Evolutionary conservation across 2,888 invertebrate genomes (phyloP).

Genomic region (Corbicula japonica): DNA sequence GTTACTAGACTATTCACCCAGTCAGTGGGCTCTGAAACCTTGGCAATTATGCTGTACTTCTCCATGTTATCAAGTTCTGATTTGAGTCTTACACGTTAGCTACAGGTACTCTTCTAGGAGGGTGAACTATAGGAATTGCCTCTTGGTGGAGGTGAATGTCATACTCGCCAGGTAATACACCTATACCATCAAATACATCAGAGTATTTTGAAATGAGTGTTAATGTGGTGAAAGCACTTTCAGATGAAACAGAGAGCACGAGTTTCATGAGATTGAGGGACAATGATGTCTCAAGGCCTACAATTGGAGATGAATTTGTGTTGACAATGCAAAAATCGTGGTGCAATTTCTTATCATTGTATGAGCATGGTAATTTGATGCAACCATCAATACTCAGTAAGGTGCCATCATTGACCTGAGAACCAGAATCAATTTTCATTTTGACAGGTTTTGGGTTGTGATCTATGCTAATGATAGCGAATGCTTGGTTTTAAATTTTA

Average conservation of each 20-base stretch:
- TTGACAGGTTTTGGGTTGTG: too few relatives aligned
- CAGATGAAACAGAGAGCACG: too few relatives aligned
- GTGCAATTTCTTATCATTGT: not conserved
- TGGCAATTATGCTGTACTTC: conserved; percentile 34
- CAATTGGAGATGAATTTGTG: not conserved
- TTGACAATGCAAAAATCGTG: not conserved
- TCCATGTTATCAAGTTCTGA: conserved; percentile 60
- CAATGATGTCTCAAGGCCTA: not conserved
- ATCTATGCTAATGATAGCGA: too few relatives aligned
- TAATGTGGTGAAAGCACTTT: too few relatives aligned
- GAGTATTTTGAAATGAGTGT: not conserved
- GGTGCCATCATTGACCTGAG: too few relatives aligned
- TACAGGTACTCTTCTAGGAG: conserved; percentile 54
- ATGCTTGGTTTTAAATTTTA: too few relatives aligned
- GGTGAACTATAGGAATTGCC: conserved; percentile 47
- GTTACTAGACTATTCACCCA: conserved; percentile 64
- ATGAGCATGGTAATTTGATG: too few relatives aligned
- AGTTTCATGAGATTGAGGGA: not conserved
- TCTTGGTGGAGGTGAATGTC: conserved; percentile 40
- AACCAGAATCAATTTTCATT: too few relatives aligned
- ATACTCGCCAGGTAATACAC: conserved; percentile 48
- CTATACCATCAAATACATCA: conserved; percentile 54
- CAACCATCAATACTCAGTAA: too few relatives aligned
- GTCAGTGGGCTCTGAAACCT: conserved; percentile 54
- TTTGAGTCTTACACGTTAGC: conserved; percentile 51